Evolutionary conservation across 2,888 invertebrate genomes (phyloP).

Genomic region (Hemaris fuciformis): DNA sequence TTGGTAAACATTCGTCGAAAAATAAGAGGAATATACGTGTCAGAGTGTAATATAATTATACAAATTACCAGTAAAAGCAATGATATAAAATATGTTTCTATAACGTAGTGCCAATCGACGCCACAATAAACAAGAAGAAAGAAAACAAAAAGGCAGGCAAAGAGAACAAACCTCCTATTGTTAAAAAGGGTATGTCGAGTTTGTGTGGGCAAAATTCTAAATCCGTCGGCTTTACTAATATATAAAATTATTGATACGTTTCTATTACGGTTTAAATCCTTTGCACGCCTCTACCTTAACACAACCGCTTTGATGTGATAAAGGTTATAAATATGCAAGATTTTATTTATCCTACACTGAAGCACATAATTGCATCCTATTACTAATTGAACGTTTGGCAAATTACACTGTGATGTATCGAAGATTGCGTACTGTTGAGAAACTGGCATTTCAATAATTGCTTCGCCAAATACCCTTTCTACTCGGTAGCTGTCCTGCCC

Average conservation of each 20-base stretch:
- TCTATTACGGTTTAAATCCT: background rate
- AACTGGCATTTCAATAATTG: constrained; percentile 43
- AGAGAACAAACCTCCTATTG: constrained; percentile 63
- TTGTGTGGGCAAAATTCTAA: constrained; percentile 33
- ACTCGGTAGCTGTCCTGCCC: constrained; percentile 44
- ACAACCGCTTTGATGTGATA: background rate
- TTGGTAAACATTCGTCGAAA: background rate
- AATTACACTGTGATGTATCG: constrained; percentile 25
- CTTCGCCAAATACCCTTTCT: constrained; percentile 45
- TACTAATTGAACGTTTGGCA: constrained; percentile 14
- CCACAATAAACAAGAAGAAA: constrained; percentile 62
- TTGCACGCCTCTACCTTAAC: constrained; percentile 8
- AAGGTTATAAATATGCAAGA: background rate
- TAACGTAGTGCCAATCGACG: constrained; percentile 57
- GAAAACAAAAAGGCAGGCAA: constrained; percentile 68
- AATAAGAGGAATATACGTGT: background rate
- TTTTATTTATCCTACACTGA: background rate
- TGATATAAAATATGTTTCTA: constrained; percentile 19
- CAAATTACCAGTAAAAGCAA: background rate
- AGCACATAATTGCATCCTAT: constrained; percentile 14
- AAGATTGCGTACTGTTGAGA: constrained; percentile 37
- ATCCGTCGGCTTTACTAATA: constrained; percentile 5
- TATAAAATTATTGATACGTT: background rate
- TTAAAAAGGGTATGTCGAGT: constrained; percentile 70
- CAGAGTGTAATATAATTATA: background rate